Evolutionary conservation across 2,797 vertebrate genomes (phyloP).

Genomic region (Epinephelus coioides): DNA sequence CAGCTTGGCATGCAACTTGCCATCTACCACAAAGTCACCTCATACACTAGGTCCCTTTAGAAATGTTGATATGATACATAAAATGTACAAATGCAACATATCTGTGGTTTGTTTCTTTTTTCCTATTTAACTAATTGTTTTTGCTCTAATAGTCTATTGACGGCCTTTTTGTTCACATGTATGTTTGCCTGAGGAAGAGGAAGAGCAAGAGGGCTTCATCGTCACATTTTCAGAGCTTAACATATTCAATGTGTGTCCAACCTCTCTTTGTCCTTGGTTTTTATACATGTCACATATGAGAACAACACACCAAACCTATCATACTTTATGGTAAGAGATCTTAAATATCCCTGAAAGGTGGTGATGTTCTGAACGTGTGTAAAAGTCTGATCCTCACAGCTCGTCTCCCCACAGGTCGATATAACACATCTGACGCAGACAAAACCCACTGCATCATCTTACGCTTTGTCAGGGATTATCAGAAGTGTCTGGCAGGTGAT

Average conservation of each 20-base stretch:
- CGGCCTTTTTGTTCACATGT: neutral
- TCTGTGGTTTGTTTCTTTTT: no score
- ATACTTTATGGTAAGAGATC: neutral
- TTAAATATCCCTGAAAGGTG: neutral
- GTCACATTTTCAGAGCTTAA: neutral
- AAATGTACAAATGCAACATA: no score
- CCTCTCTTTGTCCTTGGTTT: neutral
- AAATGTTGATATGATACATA: no score
- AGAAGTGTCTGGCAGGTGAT: constrained; percentile 46
- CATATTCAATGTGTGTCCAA: neutral
- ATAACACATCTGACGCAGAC: neutral
- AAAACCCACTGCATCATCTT: constrained; percentile 4
- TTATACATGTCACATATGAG: neutral
- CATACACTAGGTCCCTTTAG: no score
- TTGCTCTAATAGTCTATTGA: no score
- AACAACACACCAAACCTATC: neutral
- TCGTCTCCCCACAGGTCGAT: neutral
- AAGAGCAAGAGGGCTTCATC: no score
- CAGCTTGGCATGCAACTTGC: no score
- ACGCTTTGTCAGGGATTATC: constrained; percentile 34
- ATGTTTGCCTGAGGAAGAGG: neutral
- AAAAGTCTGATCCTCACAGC: neutral
- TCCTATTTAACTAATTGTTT: no score
- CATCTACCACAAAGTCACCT: no score
- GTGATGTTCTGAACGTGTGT: neutral